Conservation (phyloP, 2,113 vertebrate species). For the Parus major region DNA sequence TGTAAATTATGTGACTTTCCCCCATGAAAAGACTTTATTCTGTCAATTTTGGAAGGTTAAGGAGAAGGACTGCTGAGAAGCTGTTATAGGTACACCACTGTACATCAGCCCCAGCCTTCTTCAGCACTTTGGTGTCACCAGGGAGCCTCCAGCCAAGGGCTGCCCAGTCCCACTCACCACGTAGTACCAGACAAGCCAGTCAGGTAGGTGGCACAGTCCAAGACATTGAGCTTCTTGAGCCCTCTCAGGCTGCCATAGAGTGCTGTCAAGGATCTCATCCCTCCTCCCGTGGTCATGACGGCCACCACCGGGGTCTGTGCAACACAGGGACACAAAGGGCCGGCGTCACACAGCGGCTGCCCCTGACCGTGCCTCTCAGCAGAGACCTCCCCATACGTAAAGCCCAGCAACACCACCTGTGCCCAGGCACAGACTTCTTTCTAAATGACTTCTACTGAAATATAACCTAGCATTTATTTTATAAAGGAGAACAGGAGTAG, state of each 20-base stretch:
- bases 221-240: slow-evolving; percentile 77
- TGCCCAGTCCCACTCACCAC: slow-evolving; percentile 75
- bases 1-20: background rate
- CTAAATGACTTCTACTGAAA: background rate
- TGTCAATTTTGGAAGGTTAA: background rate
- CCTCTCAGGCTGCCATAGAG: slow-evolving; percentile 80
- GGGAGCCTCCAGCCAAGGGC: background rate
- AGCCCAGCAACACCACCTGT: accelerated
- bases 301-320: slow-evolving; percentile 81
- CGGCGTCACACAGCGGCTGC: accelerated
- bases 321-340: background rate
- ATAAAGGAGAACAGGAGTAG: background rate
- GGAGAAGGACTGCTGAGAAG: background rate
- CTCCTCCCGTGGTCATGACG: slow-evolving; percentile 85
- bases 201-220: slow-evolving; percentile 83
- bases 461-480: background rate
- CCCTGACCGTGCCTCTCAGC: background rate
- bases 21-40: background rate
- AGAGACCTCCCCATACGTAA: background rate
- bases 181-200: slow-evolving; percentile 87
- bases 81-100: background rate
- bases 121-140: accelerated
- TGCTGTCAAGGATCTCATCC: slow-evolving; percentile 81
- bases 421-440: background rate
- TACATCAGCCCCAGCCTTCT: background rate